phyloP scores from a whole-genome alignment of 2,113 vertebrate species.

The Empidonax alnorum region DNA sequence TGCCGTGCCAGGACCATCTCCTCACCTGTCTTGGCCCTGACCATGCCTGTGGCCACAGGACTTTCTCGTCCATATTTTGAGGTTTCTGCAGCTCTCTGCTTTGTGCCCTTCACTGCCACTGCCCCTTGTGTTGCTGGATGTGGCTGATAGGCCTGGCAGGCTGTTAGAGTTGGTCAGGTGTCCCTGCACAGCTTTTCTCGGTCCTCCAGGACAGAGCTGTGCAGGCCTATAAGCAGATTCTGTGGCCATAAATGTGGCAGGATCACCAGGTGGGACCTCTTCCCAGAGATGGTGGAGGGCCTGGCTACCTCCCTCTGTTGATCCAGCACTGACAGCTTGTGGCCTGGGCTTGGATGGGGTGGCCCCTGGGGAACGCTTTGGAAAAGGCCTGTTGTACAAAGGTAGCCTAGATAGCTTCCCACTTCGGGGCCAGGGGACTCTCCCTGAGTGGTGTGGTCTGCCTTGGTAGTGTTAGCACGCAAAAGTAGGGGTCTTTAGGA shows the following conservation, averaged over 20 bases:
- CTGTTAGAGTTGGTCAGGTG: accelerated
- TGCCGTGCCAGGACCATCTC: not conserved
- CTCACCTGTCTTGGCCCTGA: not conserved
- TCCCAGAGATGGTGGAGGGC: accelerated
- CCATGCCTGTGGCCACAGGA: not conserved
- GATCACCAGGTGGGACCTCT: not conserved
- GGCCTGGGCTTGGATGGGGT: not conserved
- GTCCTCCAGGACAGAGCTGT: not conserved
- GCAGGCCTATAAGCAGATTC: not conserved
- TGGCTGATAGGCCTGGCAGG: accelerated
- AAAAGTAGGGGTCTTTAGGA: not conserved
- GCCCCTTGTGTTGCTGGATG: not conserved
- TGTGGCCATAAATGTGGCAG: not conserved
- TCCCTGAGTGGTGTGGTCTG: not conserved
- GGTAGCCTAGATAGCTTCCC: no score
- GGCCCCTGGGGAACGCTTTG: not conserved
- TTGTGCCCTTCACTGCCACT: not conserved
- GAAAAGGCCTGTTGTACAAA: not conserved
- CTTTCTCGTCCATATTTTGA: not conserved
- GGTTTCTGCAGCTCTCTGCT: not conserved
- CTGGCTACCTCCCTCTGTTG: not conserved
- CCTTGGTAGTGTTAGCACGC: accelerated
- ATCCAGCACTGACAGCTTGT: accelerated
- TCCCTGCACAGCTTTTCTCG: not conserved
- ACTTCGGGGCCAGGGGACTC: accelerated